Evolutionary conservation across 2,797 vertebrate genomes (phyloP).

Genomic region (Falco columbarius): DNA sequence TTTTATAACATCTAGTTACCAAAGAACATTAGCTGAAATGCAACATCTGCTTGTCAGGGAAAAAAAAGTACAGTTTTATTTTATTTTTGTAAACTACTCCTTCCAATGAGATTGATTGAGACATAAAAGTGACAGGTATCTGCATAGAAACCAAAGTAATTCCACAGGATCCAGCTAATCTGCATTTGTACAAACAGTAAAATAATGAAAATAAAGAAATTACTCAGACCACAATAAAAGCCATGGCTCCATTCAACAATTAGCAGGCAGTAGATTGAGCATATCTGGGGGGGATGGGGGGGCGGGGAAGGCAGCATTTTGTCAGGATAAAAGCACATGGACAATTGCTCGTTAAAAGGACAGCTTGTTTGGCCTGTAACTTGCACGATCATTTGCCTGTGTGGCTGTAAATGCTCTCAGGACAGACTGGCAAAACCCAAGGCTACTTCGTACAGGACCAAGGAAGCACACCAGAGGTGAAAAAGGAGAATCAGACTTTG

Average conservation of each 20-base stretch:
- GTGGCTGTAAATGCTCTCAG: background rate
- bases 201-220: constrained; percentile 3
- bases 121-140: background rate
- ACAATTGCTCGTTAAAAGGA: background rate
- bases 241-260: background rate
- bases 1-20: constrained; percentile 22
- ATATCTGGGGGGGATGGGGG: background rate
- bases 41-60: background rate
- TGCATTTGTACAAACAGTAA: background rate
- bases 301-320: background rate
- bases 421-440: background rate
- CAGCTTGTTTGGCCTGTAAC: background rate
- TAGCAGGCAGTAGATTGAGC: background rate
- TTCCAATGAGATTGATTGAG: background rate
- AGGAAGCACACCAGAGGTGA: background rate
- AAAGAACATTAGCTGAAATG: background rate
- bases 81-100: background rate
- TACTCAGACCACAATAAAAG: background rate
- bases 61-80: background rate
- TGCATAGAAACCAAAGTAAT: background rate
- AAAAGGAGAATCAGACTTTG: background rate
- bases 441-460: background rate
- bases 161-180: background rate
- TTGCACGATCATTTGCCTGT: background rate
- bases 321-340: background rate